A percentile compares a stretch with the other conserved stretches of the same genome.
These are phyloP conservation scores for Triplophysa tibetana DNA, from an alignment of 2,113 vertebrate species.

Conservation along the genomic window DNA sequence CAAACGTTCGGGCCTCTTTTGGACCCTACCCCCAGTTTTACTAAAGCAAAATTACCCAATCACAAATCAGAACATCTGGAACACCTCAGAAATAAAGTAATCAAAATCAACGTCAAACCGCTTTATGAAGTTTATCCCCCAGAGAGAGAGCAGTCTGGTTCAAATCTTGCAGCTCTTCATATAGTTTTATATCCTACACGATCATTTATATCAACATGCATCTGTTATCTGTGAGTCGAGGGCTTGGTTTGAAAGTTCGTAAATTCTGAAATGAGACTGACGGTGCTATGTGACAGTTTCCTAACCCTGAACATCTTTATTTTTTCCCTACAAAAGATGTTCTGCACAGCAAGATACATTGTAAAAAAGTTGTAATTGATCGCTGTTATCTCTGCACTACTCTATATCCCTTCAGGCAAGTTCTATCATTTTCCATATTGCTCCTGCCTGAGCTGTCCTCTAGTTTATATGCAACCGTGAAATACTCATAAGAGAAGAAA, in stretches of 20 bases:
- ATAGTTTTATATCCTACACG: conserved; percentile 49
- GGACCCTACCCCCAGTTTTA: conserved; percentile 39
- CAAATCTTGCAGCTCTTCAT: conserved; percentile 48
- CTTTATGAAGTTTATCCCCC: conserved; percentile 66
- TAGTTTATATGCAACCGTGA: conserved; percentile 41
- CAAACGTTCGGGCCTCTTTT: conserved; percentile 59
- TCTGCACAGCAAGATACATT: conserved; percentile 32
- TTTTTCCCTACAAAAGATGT: conserved; percentile 24
- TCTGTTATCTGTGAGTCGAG: conserved; percentile 65
- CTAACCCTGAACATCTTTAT: conserved; percentile 35
- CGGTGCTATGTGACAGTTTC: conserved; percentile 63
- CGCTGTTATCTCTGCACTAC: conserved; percentile 22
- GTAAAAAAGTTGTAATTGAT: conserved; percentile 29
- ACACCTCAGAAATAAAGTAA: conserved; percentile 71
- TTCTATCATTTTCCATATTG: conserved; percentile 41
- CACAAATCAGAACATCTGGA: conserved; percentile 71
- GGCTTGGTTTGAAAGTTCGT: conserved; percentile 55
- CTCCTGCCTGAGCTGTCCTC: conserved; percentile 33
- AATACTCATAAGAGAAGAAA: conserved; percentile 25
- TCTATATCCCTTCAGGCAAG: conserved; percentile 26
- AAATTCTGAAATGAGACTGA: conserved; percentile 53
- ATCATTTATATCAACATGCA: conserved; percentile 59
- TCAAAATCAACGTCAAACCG: conserved; percentile 70
- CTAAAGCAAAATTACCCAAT: conserved; percentile 50
- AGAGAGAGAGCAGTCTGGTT: conserved; percentile 63